These are phyloP conservation scores for Pandemis cinnamomeana DNA, from an alignment of 2,888 invertebrate genomes.

Conservation along the genomic window DNA sequence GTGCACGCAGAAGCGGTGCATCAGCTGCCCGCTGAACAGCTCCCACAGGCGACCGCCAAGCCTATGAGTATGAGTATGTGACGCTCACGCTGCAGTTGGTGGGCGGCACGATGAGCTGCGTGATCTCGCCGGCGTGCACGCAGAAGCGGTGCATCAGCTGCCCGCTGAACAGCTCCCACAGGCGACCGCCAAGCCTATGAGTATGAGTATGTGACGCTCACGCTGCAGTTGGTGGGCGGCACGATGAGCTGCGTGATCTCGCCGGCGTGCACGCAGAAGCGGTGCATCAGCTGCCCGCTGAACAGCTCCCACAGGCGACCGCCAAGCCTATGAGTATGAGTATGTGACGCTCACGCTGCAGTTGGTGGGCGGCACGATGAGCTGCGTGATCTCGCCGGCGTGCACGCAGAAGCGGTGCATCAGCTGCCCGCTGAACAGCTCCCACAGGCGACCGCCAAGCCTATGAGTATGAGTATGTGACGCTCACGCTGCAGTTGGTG, in stretches of 20 bases:
- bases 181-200: too few relatives aligned
- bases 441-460: slow-evolving; percentile 99
- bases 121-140: slow-evolving; percentile 98
- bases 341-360: slow-evolving; percentile 88
- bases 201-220: slow-evolving; percentile 66
- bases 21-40: slow-evolving; percentile 92
- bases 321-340: slow-evolving; percentile 70
- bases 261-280: slow-evolving; percentile 99
- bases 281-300: slow-evolving; percentile 91
- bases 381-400: slow-evolving; percentile 97
- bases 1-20: slow-evolving; percentile 97
- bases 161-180: too few relatives aligned
- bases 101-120: slow-evolving; percentile 97
- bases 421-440: slow-evolving; percentile 94
- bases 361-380: slow-evolving; percentile 96
- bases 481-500: slow-evolving; percentile 92
- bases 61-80: too few relatives aligned
- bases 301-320: slow-evolving; percentile 98
- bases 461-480: slow-evolving; percentile 81
- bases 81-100: slow-evolving; percentile 92
- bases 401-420: slow-evolving; percentile 98
- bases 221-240: slow-evolving; percentile 95
- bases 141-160: too few relatives aligned
- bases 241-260: slow-evolving; percentile 97
- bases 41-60: slow-evolving; percentile 97